Evolutionary conservation across 2,888 invertebrate genomes (phyloP), one percentile per base, ranked within the genome.

Genomic region (Spisula subtruncata): DNA sequence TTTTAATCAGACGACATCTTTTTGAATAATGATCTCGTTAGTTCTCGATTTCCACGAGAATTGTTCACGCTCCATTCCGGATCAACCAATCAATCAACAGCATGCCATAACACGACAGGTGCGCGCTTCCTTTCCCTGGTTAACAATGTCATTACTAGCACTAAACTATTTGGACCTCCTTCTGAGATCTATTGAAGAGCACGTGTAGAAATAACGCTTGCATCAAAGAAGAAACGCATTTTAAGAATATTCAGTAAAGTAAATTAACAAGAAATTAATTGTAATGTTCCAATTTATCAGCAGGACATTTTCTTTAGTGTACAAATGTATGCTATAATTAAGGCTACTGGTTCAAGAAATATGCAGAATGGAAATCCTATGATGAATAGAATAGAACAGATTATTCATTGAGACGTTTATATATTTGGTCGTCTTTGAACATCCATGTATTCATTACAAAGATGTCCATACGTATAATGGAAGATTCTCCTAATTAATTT

Each of bases 11-110:
- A 85, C 83, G 91, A 90, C 92, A 89, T 86, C 60, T 56, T 79
- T 85, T 91, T 92, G 92, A 92, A 87, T 91, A 88, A 92, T 92
- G 90, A 89, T 92, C 92, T 92, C 92, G 92, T 92, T 92, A 92
- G 88, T 75, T 92, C 89, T 92, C 92, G 92, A 89, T 92, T 90
- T 90, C 86, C 71, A 54, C 89, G 91, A 90, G 89, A 92, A 83
- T 84, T 91, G 88, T 91, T 92, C 89, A 91, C 92, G 88, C 89
- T 85, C 83, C 81, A 83, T 87, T 79, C 91, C 66, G 85, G 84
- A 83, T 85, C 83, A 51, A 54, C 88, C 90, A 85, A 92, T 92
- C 92, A 88, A 92, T 92, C 92, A 92, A 35, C 75, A n/a, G 81
- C 46, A 83, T 85, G 85, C 85, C 85, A 83, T 83, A 89, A 54